Conservation (phyloP, 2,888 invertebrate genomes). For the Ormia ochracea region DNA sequence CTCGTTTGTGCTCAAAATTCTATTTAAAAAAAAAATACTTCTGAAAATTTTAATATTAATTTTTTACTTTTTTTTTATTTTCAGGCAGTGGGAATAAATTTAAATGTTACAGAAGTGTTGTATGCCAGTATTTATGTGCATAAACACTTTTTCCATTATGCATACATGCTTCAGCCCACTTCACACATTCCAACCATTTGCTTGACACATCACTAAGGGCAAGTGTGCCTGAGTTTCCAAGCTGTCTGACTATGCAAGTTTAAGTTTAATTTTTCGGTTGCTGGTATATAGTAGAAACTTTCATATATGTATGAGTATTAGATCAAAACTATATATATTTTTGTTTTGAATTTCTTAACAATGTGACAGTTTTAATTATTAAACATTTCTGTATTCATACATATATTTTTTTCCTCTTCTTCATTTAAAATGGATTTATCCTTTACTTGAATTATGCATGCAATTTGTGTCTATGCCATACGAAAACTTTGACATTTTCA, state of each 20-base stretch:
- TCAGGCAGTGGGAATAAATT: too few relatives aligned
- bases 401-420: constrained; percentile 3
- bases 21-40: not conserved
- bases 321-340: not conserved
- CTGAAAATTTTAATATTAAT: constrained; percentile 22
- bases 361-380: constrained; percentile 60
- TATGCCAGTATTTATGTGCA: constrained; percentile 59
- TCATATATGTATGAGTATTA: not conserved
- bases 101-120: constrained; percentile 58
- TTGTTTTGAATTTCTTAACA: constrained; percentile 36
- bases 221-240: not conserved
- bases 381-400: too few relatives aligned
- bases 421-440: not conserved
- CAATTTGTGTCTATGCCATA: constrained; percentile 25
- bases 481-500: constrained; percentile 21
- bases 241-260: constrained; percentile 34
- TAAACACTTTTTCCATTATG: constrained; percentile 54
- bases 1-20: not conserved
- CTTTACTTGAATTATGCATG: constrained; percentile 19
- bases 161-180: constrained; percentile 14
- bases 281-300: constrained; percentile 1
- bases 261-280: constrained; percentile 18
- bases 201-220: constrained; percentile 17
- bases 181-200: not conserved
- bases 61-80: too few relatives aligned